These are phyloP conservation scores for Bombus sylvicola DNA, from an alignment of 1,140 invertebrate genomes.

Conservation along the genomic window DNA sequence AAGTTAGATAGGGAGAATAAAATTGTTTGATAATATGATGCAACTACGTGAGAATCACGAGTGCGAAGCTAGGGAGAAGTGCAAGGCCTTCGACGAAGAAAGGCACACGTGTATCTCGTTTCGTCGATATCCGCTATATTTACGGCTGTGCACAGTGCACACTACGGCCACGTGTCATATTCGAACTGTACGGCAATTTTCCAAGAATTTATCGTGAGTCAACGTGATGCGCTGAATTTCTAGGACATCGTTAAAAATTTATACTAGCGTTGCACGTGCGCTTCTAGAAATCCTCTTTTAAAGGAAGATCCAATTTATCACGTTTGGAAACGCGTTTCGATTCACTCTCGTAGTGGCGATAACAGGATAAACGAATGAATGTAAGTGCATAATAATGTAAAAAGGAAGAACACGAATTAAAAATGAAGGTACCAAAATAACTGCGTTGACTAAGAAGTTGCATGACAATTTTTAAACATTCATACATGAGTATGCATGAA, in stretches of 20 bases:
- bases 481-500: not conserved
- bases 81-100: conserved; percentile 13
- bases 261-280: not conserved
- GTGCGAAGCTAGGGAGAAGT: conserved; percentile 17
- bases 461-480: not conserved
- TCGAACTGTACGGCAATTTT: conserved; percentile 6
- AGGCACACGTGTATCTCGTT: conserved; percentile 14
- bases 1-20: conserved; percentile 4
- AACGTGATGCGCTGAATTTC: not conserved
- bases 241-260: conserved; percentile 10
- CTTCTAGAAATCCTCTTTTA: not conserved
- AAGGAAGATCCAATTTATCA: not conserved
- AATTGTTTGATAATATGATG: conserved; percentile 25
- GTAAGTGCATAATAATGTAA: not conserved
- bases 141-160: conserved; percentile 3
- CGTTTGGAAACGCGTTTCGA: not conserved
- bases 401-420: not conserved
- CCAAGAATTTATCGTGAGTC: conserved; percentile 9
- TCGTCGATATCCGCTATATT: conserved; percentile 22
- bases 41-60: conserved; percentile 3
- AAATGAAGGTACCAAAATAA: not conserved
- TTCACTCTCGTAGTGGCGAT: not conserved
- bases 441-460: not conserved
- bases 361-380: not conserved
- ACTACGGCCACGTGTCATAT: not conserved